Evolutionary conservation across 2,797 vertebrate species (phyloP).

Genomic region (Rhinichthys osculus): DNA sequence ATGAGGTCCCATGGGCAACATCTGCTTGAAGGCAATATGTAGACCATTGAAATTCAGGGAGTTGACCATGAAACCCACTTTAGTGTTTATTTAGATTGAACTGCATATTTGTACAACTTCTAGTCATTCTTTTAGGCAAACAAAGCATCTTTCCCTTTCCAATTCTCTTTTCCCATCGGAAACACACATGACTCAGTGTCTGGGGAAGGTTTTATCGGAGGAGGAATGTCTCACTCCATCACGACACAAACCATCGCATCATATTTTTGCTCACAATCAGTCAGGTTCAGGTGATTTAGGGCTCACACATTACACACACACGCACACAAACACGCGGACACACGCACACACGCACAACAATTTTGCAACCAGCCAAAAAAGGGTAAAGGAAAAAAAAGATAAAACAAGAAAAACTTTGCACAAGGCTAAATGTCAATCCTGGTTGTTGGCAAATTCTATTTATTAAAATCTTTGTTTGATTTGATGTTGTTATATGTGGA

Average conservation of each 20-base stretch:
- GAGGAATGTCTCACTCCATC: slow-evolving; percentile 39
- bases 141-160: not conserved
- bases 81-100: slow-evolving; percentile 54
- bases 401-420: not conserved
- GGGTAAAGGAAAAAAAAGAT: not conserved
- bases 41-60: slow-evolving; percentile 9
- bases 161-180: slow-evolving; percentile 61
- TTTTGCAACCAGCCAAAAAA: not conserved
- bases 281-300: not conserved
- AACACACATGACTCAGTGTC: slow-evolving; percentile 56
- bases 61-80: slow-evolving; percentile 37
- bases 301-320: not conserved
- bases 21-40: slow-evolving; percentile 28
- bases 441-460: slow-evolving; percentile 16
- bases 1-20: slow-evolving; percentile 57
- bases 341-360: not conserved
- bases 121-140: slow-evolving; percentile 11
- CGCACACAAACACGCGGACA: not conserved
- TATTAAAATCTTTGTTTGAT: slow-evolving; percentile 16
- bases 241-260: slow-evolving; percentile 34
- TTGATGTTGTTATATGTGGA: not conserved
- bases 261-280: not conserved
- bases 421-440: not conserved
- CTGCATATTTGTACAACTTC: slow-evolving; percentile 30
- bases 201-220: slow-evolving; percentile 8